Base-by-base conservation (phyloP, 2,888 invertebrate species). In the Athripsodes cinereus region DNA sequence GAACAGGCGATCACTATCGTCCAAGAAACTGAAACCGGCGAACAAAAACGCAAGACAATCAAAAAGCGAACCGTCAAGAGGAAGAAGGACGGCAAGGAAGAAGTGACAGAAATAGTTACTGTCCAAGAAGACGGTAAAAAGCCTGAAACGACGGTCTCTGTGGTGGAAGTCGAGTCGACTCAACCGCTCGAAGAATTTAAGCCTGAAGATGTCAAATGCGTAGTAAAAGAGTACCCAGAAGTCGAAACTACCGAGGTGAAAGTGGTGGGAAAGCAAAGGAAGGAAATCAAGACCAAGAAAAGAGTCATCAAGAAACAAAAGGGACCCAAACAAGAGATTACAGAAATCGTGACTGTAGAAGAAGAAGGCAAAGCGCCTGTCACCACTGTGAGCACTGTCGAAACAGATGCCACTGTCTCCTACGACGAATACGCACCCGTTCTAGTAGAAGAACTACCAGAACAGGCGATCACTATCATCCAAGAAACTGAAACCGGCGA, bases 281-380 rank as follows among this genome's bases (percentile, higher is more conserved):
- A 65, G 54, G 68, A 66, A 53, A 66, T 51, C 64, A 63, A 68
- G 1, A 68, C 69, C 0, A 76, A 74, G 2, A 79, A 72, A 59
- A 75, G 75, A 1, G 70, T 73, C 2, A 73, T 77, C 1, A 81
- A 74, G 63, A 75, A 74, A 54, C 71, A 68, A 58, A 72, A 71
- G 52, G 79, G 74, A 1, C 67, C 68, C 0, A 75, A 76, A 52
- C 67, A 73, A 60, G 76, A 77, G 64, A 68, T 74, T 10, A 76
- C 79, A 1, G 75, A 74, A 66, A 74, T 74, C n/a, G 69, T 74
- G 2, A 79, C 78, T 6, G 68, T 74, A n/a, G 70, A 76, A 61
- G 69, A 71, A 61, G 70, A 71, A 49, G 70, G 69, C 19, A 69
- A 72, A 64, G 61, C 64, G 51, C 69, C 70, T 11, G 66, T 67